These are phyloP conservation scores for Nemurella pictetii DNA, from an alignment of 2,888 invertebrate genomes.

Conservation along the genomic window DNA sequence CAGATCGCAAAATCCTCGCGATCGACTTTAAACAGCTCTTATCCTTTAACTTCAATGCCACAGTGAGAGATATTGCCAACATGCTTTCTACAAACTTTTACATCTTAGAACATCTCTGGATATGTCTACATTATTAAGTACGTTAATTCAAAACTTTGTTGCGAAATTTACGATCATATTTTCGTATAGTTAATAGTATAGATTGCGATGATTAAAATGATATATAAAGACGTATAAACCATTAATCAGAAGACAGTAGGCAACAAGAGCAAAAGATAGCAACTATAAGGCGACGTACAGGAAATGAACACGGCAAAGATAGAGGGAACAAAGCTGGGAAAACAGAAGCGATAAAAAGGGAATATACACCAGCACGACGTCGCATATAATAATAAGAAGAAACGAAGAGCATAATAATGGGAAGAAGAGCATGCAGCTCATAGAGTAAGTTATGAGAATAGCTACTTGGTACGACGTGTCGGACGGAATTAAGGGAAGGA, in stretches of 20 bases:
- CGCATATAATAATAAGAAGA: conserved; percentile 19
- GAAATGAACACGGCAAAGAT: conserved; percentile 38
- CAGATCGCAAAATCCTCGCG: too few relatives aligned
- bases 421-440: background rate
- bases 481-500: conserved; percentile 32
- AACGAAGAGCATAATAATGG: conserved; percentile 5
- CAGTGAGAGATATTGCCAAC: too few relatives aligned
- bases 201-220: conserved; percentile 28
- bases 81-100: background rate
- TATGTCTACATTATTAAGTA: background rate
- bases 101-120: background rate
- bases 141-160: background rate
- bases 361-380: conserved; percentile 28
- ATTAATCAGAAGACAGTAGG: conserved; percentile 28
- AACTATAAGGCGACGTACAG: conserved; percentile 19
- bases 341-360: conserved; percentile 34
- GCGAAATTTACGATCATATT: conserved; percentile 15
- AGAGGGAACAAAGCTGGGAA: conserved; percentile 35
- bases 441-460: conserved; percentile 24
- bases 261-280: conserved; percentile 14
- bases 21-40: too few relatives aligned
- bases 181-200: conserved; percentile 12
- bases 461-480: conserved; percentile 4
- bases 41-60: too few relatives aligned
- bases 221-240: conserved; percentile 32